phyloP scores from a whole-genome alignment of 2,113 vertebrate species.

The Symphodus melops region DNA sequence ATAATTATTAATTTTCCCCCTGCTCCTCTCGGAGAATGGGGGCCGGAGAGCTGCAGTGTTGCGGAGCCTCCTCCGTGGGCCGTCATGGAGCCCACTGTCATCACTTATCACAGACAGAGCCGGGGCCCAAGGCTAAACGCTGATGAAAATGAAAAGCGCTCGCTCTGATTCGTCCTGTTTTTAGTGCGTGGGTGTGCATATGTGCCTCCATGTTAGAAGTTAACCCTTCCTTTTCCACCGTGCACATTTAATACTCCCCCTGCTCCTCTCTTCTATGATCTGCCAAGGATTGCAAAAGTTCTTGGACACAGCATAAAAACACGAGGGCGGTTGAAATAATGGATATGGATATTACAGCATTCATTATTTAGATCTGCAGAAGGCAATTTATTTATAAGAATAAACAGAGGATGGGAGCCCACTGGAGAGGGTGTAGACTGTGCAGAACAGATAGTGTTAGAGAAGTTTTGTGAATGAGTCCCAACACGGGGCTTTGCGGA shows the following conservation, averaged over 20 bases:
- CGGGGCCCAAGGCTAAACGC: slow-evolving; percentile 75
- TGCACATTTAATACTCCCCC: background rate
- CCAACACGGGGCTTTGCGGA: no score
- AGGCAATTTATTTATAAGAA: no score
- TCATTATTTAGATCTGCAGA: no score
- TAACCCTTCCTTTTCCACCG: slow-evolving; percentile 7
- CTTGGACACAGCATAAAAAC: background rate
- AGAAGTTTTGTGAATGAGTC: no score
- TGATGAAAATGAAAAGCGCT: slow-evolving; percentile 78
- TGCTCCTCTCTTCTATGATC: background rate
- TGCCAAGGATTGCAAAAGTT: background rate
- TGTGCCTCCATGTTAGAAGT: slow-evolving; percentile 14
- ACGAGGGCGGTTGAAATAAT: background rate
- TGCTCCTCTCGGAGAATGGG: slow-evolving; percentile 77
- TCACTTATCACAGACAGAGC: slow-evolving; percentile 81
- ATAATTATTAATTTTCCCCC: slow-evolving; percentile 97
- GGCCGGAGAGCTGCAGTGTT: slow-evolving; percentile 61
- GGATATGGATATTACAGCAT: no score
- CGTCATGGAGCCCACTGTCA: slow-evolving; percentile 69
- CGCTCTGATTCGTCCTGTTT: slow-evolving; percentile 66
- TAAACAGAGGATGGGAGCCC: no score
- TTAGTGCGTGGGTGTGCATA: slow-evolving; percentile 34
- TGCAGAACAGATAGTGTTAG: no score
- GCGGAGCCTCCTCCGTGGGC: slow-evolving; percentile 73
- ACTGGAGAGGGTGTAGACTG: no score